These are phyloP conservation scores for Parnassius glacialis DNA, from an alignment of 2,888 invertebrate genomes.

Conservation along the genomic window DNA sequence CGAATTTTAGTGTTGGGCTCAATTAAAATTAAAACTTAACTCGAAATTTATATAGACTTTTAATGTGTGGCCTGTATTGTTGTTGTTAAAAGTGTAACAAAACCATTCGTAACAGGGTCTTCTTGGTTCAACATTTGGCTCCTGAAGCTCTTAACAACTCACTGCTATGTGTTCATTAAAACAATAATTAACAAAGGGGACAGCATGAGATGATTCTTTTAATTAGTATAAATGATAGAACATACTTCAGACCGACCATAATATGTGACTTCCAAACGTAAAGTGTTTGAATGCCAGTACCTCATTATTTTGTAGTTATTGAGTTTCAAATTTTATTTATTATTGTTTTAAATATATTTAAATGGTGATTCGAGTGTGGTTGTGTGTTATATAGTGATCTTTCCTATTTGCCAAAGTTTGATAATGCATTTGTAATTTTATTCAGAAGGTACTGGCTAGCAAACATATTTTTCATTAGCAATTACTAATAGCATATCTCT, in stretches of 20 bases:
- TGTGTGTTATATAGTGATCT: constrained; percentile 43
- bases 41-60: constrained; percentile 17
- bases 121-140: constrained; percentile 65
- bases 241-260: constrained; percentile 42
- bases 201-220: constrained; percentile 58
- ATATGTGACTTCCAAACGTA: constrained; percentile 34
- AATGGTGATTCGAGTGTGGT: constrained; percentile 44
- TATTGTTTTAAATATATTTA: constrained; percentile 40
- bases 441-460: constrained; percentile 60
- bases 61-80: constrained; percentile 20
- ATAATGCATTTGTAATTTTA: constrained; percentile 66
- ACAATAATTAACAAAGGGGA: constrained; percentile 47
- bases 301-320: constrained; percentile 40
- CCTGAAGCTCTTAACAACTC: constrained; percentile 49
- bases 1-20: too few relatives aligned
- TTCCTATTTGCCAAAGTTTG: constrained; percentile 69
- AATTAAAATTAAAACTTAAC: too few relatives aligned
- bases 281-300: constrained; percentile 57
- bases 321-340: constrained; percentile 54
- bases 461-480: constrained; percentile 51
- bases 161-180: constrained; percentile 47
- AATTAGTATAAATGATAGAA: constrained; percentile 31
- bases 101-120: constrained; percentile 58
- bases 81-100: constrained; percentile 28
- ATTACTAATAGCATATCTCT: constrained; percentile 60